Evolutionary conservation across 2,888 invertebrate genomes (phyloP).

Genomic region (Aelia acuminata): DNA sequence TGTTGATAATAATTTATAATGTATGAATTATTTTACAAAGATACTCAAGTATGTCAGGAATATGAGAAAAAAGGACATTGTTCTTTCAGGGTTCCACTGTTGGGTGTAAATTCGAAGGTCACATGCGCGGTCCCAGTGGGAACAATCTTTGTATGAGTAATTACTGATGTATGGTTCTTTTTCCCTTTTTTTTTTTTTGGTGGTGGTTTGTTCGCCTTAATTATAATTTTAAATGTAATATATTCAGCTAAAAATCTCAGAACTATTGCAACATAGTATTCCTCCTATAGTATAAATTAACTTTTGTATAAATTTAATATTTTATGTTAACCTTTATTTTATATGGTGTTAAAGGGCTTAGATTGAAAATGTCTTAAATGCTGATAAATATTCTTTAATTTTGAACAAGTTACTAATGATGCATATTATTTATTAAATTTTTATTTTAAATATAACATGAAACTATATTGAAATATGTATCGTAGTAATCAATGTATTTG

Average conservation of each 20-base stretch:
- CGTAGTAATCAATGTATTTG: too few relatives aligned
- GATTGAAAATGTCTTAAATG: too few relatives aligned
- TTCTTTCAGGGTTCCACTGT: constrained; percentile 29
- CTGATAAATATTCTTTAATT: too few relatives aligned
- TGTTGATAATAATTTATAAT: background rate
- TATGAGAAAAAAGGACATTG: constrained; percentile 47
- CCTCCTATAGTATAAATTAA: background rate
- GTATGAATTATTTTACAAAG: constrained; percentile 5
- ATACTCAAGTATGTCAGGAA: constrained; percentile 33
- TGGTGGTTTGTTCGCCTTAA: background rate
- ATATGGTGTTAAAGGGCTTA: too few relatives aligned
- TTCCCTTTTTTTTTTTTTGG: background rate
- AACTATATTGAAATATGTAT: too few relatives aligned
- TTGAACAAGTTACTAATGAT: too few relatives aligned
- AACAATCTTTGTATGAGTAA: constrained; percentile 36
- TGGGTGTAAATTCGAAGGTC: constrained; percentile 36
- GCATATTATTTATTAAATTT: too few relatives aligned
- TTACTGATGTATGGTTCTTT: background rate
- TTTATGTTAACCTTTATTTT: background rate
- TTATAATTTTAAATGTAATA: constrained; percentile 32
- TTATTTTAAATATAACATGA: too few relatives aligned
- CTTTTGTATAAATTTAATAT: background rate
- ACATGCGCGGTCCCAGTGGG: constrained; percentile 31
- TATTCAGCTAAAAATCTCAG: background rate
- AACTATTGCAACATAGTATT: background rate